Evolutionary conservation across 1,140 invertebrate genomes (phyloP), one percentile per base, ranked within the genome.

Genomic region (Neuroterus valhalla): DNA sequence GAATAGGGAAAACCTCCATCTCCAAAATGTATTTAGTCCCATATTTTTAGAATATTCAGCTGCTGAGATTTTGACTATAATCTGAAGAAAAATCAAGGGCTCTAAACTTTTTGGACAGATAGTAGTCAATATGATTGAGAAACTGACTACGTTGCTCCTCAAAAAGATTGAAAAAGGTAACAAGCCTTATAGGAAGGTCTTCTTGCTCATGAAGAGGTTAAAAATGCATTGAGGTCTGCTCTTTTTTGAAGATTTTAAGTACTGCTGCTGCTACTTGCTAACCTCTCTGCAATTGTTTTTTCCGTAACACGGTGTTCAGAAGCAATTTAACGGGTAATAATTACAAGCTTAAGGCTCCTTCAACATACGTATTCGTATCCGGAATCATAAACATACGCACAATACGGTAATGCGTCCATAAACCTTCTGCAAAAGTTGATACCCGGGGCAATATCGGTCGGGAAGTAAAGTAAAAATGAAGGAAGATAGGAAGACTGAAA

Each of bases 401-500:
- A 23, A 62, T 26, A 26, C 15, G 26, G 14, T 38, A 14, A 62
- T 62, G 55, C 55, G 23, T 62, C 5, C 55, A 62, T 62, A 62
- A 62, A 62, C 55, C 23, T 14, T n/a, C 21, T 62, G 12, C 55
- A 74, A 74, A 74, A 68, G 67, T 74, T 44, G 72, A 74, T 74
- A 70, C 72, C 72, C 50, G 72, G 48, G 72, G 72, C 72, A 68
- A 74, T 68, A 62, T 74, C 15, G 50, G 21, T 17, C 26, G 66
- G 31, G 62, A n/a, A 1, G 10, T 14, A 74, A 38, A 55, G 70
- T 70, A 73, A 73, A 77, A 67, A 73, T 70, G 52, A 48, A 71
- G 55, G 45, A 70, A 70, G 15, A 52, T 17, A 46, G 66, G 44
- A 46, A 69, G 31, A 38, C 4, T 38, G 5, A 43, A 71, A 55